Percentiles rank a stretch among this genome's conserved stretches.
phyloP scores from a whole-genome alignment of 2,888 invertebrate genomes.

The Nezara viridula region DNA sequence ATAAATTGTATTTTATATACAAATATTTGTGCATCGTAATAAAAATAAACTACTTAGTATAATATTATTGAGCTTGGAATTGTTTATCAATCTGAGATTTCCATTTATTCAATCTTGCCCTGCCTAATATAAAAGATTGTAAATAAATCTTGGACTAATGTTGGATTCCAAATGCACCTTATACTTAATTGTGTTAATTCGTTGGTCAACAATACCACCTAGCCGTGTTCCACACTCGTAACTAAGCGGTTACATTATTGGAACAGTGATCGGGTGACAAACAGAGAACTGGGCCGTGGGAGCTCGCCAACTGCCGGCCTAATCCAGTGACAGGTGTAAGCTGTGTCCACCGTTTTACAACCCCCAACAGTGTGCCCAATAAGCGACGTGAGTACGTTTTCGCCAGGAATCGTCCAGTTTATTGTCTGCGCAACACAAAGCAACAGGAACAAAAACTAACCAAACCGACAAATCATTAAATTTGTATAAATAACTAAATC shows the following conservation, averaged over 20 bases:
- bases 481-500: no score
- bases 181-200: no score
- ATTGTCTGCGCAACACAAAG: background rate
- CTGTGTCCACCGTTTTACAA: background rate
- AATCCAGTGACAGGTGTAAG: constrained; percentile 34
- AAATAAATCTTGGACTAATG: no score
- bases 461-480: background rate
- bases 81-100: no score
- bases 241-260: constrained; percentile 27
- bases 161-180: no score
- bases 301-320: background rate
- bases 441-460: background rate
- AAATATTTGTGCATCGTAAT: no score
- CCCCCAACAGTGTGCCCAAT: background rate
- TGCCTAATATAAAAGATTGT: no score
- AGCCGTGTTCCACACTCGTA: background rate
- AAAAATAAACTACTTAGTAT: no score
- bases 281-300: background rate
- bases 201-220: background rate
- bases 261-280: constrained; percentile 8
- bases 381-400: background rate
- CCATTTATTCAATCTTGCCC: no score
- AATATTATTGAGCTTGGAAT: no score
- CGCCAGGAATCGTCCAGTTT: background rate
- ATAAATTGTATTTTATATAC: no score